Conservation (phyloP, 2,888 invertebrate genomes). For the Escarpia spicata region DNA sequence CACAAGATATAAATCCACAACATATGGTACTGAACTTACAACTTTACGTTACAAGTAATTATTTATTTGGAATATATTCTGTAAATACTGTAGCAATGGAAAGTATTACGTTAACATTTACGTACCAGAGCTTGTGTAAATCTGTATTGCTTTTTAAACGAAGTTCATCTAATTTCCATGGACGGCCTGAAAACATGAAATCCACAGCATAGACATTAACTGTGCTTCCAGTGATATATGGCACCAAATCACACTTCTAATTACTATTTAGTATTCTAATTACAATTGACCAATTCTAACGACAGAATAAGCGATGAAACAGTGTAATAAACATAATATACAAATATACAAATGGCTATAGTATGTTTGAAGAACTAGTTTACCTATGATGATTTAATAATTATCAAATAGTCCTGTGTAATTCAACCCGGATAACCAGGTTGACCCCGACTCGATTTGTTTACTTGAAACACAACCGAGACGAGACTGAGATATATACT, state of each 20-base stretch:
- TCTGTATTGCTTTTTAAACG: constrained; percentile 94
- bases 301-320: neutral
- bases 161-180: constrained; percentile 90
- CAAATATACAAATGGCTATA: neutral
- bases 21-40: too few species aligned
- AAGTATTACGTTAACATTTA: neutral
- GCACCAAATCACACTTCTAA: neutral
- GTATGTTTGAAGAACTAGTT: neutral
- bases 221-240: neutral
- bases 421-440: too few species aligned
- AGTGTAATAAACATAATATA: neutral
- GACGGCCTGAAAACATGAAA: constrained; percentile 70
- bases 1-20: too few species aligned
- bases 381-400: neutral
- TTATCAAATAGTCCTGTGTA: too few species aligned
- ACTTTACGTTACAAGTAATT: neutral
- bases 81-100: constrained; percentile 48
- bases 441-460: neutral
- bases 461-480: neutral
- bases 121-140: constrained; percentile 95
- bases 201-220: neutral
- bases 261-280: neutral
- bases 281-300: neutral
- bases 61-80: neutral
- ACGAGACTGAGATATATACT: neutral